Evolutionary conservation across 2,888 invertebrate species (phyloP), one percentile per base, ranked within the genome.

Genomic region (Chrysolina haemoptera): DNA sequence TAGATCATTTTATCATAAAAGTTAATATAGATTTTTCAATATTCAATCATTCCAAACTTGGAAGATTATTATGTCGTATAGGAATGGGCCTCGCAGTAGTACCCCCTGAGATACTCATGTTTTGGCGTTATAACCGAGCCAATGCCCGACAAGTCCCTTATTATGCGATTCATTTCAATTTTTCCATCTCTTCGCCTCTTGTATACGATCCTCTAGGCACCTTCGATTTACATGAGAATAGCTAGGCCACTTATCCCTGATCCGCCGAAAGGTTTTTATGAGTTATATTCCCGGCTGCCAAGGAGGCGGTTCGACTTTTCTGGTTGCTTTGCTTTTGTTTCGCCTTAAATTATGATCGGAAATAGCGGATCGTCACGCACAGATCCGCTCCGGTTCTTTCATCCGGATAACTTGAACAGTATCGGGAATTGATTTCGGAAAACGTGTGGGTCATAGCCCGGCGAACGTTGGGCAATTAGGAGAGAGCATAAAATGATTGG

Each of bases 281-380:
- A 20, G 18, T 53, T 53, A 53, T 53, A 53, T 20, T 53, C 5
- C 11, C 22, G 18, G 12, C 53, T 11, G 22, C 14, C 53, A 18
- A 14, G 14, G 14, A 43, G 43, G 12, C 35, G 35, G 35, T 35
- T 46, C 46, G 59, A 35, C 8, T 35, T 35, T 35, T n/a, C 35
- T 11, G 10, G 59, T n/a, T 59, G 22, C 59, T 66, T 66, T 27
- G 66, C 66, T 22, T 66, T 66, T 48, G 50, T 48, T 66, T 66
- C 66, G 35, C 50, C 27, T 40, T 22, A 27, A 35, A 66, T 66
- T 66, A 66, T 66, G 50, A 50, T 48, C 50, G 66, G 50, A 66
- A 50, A 66, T 50, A 50, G 35, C 50, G 40, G 16, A 50, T 50
- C 43, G 66, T 66, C 66, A 66, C 66, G 66, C 53, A 59, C 59